Base-by-base conservation (phyloP, 2,113 vertebrate species). In the Chlamydotis undulata region DNA sequence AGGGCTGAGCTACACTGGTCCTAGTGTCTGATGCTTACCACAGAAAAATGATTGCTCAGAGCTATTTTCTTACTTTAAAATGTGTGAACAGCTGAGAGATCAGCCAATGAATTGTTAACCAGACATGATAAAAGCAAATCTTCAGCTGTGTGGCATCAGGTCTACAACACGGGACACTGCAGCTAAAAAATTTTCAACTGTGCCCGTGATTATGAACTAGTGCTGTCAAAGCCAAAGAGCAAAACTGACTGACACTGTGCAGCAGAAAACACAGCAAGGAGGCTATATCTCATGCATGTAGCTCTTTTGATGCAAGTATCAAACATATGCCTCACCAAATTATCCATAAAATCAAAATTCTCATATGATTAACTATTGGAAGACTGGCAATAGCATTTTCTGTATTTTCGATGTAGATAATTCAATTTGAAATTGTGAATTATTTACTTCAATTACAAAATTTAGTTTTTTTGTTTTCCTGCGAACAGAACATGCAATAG, bases 41-140 rank as follows among this genome's bases (percentile, higher is more conserved):
- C 94, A 79, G 45, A 83, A 65, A 71, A 96, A 80, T 83, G 53
- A 49, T 76, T 79, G 70, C 90, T 92, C 28, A 65, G 78, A 88
- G 85, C 45, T 69, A 85, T 92, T 96, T 94, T 60, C 61, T 88
- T 73, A 56, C 85, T 94, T 94, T 79, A 85, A 93, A 90, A 90
- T 64, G 23, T 76, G 45, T 76, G 78, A 92, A 76, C 43, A 88
- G 70, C 78, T 88, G 75, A 90, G 90, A 93, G 67, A 57, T 79
- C 11, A 3, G 35, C 19, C 82, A 76, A 43, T 57, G 70, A 85
- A 83, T 93, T 90, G 57, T 83, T 93, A 95, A 91, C 33, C 23
- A 87, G 56, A 53, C n/a, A 56, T 25, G 23, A 29, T 93, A n/a
- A 96, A 85, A 94, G 70, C 70, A 83, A 69, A 56, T 65, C 49